A percentile compares a stretch with the other conserved stretches of the same genome.
Evolutionary conservation across 1,140 invertebrate species (phyloP).

Genomic region (Dryas iulia): DNA sequence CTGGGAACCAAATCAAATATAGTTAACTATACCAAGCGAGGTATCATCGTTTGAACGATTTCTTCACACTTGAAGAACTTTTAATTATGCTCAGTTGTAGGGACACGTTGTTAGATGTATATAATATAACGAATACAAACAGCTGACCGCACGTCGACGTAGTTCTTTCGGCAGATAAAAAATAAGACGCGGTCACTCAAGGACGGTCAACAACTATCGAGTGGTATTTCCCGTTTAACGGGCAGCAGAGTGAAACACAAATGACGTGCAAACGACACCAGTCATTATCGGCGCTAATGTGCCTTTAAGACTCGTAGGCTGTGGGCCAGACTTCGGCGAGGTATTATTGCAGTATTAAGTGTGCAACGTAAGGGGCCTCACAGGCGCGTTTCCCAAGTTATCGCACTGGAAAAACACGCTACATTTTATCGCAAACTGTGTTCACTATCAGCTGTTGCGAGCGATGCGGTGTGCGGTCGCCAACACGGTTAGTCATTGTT

Average conservation of each 20-base stretch:
- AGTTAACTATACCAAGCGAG: slow-evolving; percentile 31
- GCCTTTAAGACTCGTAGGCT: slow-evolving; percentile 31
- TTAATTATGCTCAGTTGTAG: slow-evolving; percentile 28
- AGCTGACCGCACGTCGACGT: slow-evolving; percentile 66
- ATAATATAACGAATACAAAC: slow-evolving; percentile 64
- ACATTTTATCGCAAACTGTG: slow-evolving; percentile 64
- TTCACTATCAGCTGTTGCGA: slow-evolving; percentile 67
- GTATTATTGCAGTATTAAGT: slow-evolving; percentile 25
- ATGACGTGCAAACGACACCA: slow-evolving; percentile 45
- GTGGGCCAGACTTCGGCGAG: slow-evolving; percentile 24
- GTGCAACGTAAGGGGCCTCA: slow-evolving; percentile 44
- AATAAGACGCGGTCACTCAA: slow-evolving; percentile 71
- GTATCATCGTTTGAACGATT: slow-evolving; percentile 24
- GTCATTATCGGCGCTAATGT: slow-evolving; percentile 42
- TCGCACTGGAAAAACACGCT: slow-evolving; percentile 70
- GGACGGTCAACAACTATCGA: slow-evolving; percentile 62
- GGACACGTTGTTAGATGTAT: slow-evolving; percentile 65
- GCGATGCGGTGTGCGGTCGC: slow-evolving; percentile 48
- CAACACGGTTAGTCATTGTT: slow-evolving; percentile 50
- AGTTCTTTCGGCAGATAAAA: slow-evolving; percentile 66
- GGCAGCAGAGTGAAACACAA: slow-evolving; percentile 49
- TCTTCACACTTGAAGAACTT: neutral
- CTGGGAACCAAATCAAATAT: neutral
- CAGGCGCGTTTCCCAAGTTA: slow-evolving; percentile 56
- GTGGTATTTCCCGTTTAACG: slow-evolving; percentile 67